These are phyloP conservation scores for Drosophila repleta DNA, from an alignment of 1,140 invertebrate genomes.

Conservation along the genomic window DNA sequence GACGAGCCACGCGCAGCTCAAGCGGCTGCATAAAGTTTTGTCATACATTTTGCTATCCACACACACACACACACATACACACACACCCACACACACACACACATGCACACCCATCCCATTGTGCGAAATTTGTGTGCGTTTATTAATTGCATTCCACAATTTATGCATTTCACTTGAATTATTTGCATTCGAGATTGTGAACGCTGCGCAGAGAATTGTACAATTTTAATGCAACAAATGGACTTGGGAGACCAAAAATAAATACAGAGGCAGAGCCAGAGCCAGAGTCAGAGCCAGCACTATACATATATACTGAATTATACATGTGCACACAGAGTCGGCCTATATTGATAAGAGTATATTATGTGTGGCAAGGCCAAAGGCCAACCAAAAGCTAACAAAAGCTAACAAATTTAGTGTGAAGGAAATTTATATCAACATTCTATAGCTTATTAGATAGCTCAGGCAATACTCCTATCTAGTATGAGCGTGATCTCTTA, in stretches of 20 bases:
- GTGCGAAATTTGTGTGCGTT: slow-evolving; percentile 45
- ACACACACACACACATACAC: slow-evolving; percentile 26
- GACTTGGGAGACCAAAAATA: not conserved
- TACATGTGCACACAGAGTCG: not conserved
- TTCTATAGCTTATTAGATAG: too few species aligned
- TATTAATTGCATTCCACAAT: slow-evolving; percentile 76
- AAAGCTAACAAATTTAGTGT: too few species aligned
- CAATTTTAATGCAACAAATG: not conserved
- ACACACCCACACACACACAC: slow-evolving; percentile 1
- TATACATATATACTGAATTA: not conserved
- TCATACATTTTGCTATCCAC: slow-evolving; percentile 64
- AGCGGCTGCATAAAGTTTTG: slow-evolving; percentile 61
- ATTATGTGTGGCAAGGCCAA: too few species aligned
- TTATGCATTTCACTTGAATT: slow-evolving; percentile 70
- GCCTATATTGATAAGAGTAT: not conserved
- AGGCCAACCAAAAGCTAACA: too few species aligned
- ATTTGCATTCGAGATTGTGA: slow-evolving; percentile 35
- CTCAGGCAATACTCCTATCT: too few species aligned
- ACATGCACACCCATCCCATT: not conserved
- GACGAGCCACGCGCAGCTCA: slow-evolving; percentile 26
- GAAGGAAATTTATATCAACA: too few species aligned
- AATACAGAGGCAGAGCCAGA: not conserved
- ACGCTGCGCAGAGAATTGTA: slow-evolving; percentile 2
- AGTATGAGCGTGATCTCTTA: too few species aligned
- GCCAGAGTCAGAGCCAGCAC: too few species aligned